These are phyloP conservation scores for Atopsyche davidsoni DNA, from an alignment of 1,140 invertebrate species.

Conservation along the genomic window DNA sequence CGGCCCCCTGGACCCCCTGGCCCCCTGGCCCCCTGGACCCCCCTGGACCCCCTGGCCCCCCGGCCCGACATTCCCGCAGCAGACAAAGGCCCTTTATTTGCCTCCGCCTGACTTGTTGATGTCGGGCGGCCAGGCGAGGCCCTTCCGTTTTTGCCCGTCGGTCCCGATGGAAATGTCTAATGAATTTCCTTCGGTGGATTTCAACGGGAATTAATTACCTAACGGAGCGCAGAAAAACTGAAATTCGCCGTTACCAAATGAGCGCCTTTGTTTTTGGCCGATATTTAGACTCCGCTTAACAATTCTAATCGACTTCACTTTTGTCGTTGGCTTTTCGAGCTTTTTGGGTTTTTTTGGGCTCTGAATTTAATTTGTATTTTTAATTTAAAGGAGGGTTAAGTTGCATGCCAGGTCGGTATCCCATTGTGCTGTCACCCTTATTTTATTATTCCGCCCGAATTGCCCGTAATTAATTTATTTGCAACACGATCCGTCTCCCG, in stretches of 20 bases:
- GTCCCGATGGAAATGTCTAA: not conserved
- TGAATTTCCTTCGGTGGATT: not conserved
- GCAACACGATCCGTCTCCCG: not conserved
- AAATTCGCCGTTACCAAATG: slow-evolving; percentile 2
- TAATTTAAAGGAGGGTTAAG: too few relatives aligned
- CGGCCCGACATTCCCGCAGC: too few relatives aligned
- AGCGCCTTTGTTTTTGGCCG: slow-evolving; percentile 1
- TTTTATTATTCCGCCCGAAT: too few relatives aligned
- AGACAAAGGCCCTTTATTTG: slow-evolving; percentile 18
- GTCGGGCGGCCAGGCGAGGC: slow-evolving; percentile 17
- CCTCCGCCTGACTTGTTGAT: slow-evolving; percentile 18
- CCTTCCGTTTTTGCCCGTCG: not conserved
- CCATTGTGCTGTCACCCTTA: too few relatives aligned
- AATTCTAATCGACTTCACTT: too few relatives aligned
- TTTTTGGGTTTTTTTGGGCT: too few relatives aligned
- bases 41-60: slow-evolving; percentile 1
- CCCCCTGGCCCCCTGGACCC: not conserved
- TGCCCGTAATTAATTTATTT: not conserved
- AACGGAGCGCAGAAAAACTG: not conserved
- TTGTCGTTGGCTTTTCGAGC: too few relatives aligned
- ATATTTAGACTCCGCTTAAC: not conserved
- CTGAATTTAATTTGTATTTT: too few relatives aligned
- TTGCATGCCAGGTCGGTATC: too few relatives aligned
- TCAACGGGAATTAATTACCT: too few relatives aligned
- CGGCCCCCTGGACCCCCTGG: not conserved